These are phyloP conservation scores for Cephus pygmeus DNA, from an alignment of 2,888 invertebrate genomes.

Conservation along the genomic window DNA sequence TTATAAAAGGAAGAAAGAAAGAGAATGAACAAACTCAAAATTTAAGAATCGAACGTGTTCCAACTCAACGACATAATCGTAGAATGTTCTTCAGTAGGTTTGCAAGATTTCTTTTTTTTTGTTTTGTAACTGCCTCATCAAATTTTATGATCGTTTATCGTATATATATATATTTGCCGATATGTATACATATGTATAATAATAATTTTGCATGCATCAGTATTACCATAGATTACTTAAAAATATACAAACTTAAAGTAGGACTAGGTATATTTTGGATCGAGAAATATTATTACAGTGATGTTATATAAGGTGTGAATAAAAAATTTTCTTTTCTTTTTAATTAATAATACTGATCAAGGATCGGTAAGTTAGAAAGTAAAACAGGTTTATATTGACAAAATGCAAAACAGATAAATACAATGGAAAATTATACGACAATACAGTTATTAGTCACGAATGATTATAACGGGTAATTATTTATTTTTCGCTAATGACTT, in stretches of 20 bases:
- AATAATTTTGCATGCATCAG: not conserved
- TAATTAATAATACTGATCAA: not conserved
- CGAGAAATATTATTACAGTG: not conserved
- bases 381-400: not conserved
- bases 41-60: not conserved
- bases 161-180: not conserved
- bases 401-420: not conserved
- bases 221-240: not conserved
- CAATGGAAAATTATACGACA: not conserved
- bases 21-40: not conserved
- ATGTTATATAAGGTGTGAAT: not conserved
- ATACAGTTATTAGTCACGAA: not conserved
- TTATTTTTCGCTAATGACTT: not conserved
- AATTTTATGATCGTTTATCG: not conserved
- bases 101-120: too few species aligned
- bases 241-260: not conserved
- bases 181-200: not conserved
- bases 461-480: not conserved
- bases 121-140: too few species aligned
- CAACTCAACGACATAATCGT: too few species aligned
- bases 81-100: too few species aligned
- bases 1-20: not conserved
- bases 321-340: not conserved
- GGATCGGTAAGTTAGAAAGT: not conserved
- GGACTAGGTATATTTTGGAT: not conserved